Evolutionary conservation across 2,888 invertebrate species (phyloP).

Genomic region (Sphaerolaimus hirsutus): DNA sequence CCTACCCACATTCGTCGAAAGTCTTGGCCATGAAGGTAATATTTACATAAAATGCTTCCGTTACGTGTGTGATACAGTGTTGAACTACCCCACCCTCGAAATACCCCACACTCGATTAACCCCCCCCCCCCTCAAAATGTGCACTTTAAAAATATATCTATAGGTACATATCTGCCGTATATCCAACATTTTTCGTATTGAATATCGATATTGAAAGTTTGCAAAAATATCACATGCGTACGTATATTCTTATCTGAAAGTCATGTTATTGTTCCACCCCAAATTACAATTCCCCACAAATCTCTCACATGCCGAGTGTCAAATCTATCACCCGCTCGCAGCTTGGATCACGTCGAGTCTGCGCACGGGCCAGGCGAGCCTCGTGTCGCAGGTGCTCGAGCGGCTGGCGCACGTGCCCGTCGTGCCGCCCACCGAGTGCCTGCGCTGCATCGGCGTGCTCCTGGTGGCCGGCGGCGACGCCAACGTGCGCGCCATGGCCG

Average conservation of each 20-base stretch:
- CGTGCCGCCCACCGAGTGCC: conserved; percentile 19
- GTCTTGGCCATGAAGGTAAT: conserved; percentile 12
- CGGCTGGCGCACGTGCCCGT: conserved; percentile 18
- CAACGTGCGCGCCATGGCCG: conserved; percentile 2
- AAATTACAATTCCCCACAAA: neutral
- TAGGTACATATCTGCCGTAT: too few species aligned
- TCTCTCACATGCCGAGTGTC: neutral
- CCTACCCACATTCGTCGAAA: conserved; percentile 11
- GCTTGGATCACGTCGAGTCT: conserved; percentile 18
- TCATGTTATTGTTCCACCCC: neutral
- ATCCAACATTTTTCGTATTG: too few species aligned
- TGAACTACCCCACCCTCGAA: too few species aligned
- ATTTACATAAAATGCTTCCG: neutral
- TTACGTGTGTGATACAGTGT: too few species aligned
- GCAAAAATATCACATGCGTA: neutral
- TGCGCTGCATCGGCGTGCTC: conserved; percentile 15
- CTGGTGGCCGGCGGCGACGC: conserved; percentile 3
- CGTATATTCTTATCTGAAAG: neutral
- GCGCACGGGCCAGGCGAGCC: conserved; percentile 10
- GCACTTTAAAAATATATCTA: too few species aligned
- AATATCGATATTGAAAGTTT: too few species aligned
- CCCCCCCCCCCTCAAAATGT: too few species aligned
- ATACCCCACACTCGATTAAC: too few species aligned
- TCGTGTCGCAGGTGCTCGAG: conserved; percentile 14
- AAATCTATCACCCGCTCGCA: conserved; percentile 4